Percentiles rank a stretch among this genome's conserved stretches.
These are phyloP conservation scores for Drosophila ironensis DNA, from an alignment of 1,140 invertebrate species.

Conservation along the genomic window DNA sequence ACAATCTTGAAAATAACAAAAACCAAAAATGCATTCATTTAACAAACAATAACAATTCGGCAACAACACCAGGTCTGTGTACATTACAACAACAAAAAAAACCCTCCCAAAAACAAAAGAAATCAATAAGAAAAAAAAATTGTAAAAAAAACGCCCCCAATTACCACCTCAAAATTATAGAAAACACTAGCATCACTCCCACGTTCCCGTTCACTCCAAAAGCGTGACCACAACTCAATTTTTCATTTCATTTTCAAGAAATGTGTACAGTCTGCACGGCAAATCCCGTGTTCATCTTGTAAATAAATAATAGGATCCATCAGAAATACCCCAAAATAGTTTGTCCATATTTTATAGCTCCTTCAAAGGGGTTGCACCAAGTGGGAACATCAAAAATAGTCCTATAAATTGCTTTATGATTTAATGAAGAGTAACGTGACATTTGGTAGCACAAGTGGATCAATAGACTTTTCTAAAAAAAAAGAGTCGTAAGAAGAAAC, in stretches of 20 bases:
- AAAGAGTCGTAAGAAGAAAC: too few relatives aligned
- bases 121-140: not conserved
- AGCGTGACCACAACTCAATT: constrained; percentile 6
- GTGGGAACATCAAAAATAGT: not conserved
- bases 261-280: not conserved
- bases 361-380: not conserved
- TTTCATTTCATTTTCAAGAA: not conserved
- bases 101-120: constrained; percentile 2
- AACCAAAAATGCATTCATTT: constrained; percentile 82
- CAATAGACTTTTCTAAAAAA: too few relatives aligned
- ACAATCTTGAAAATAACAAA: constrained; percentile 82
- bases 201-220: too few relatives aligned
- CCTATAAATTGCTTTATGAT: not conserved
- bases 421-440: too few relatives aligned
- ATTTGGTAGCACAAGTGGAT: too few relatives aligned
- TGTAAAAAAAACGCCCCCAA: not conserved
- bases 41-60: constrained; percentile 82
- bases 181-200: constrained; percentile 2
- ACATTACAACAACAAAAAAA: constrained; percentile 63
- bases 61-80: constrained; percentile 82
- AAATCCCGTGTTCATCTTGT: constrained; percentile 20
- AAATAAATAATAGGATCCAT: not conserved
- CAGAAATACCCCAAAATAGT: too few relatives aligned
- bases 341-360: not conserved
- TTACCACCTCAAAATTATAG: constrained; percentile 31